These are phyloP conservation scores for Melanotaenia parkinsoni DNA, from an alignment of 2,797 vertebrate species.

Conservation along the genomic window DNA sequence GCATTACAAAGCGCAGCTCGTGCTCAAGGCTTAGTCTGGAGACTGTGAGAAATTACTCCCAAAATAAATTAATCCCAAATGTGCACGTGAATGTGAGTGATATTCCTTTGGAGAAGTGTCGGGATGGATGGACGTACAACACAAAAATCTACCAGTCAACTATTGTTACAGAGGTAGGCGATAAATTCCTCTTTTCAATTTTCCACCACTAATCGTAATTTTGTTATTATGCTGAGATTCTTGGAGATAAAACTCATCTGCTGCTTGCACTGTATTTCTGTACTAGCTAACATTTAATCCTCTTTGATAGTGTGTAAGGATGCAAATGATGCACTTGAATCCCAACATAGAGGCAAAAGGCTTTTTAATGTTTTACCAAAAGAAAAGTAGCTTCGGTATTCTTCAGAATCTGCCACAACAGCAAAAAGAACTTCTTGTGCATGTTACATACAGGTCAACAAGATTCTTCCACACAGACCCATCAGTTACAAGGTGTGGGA, in stretches of 20 bases:
- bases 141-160: constrained; percentile 79
- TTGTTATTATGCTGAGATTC: neutral
- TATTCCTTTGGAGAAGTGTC: constrained; percentile 81
- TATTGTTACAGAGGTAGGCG: constrained; percentile 82
- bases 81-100: constrained; percentile 81
- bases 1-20: constrained; percentile 62
- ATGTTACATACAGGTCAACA: neutral
- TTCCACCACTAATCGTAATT: neutral
- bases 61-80: constrained; percentile 74
- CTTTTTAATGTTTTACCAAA: neutral
- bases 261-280: too few relatives aligned
- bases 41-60: constrained; percentile 80
- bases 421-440: neutral
- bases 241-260: neutral
- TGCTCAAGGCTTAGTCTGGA: constrained; percentile 85
- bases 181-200: neutral
- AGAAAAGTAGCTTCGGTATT: neutral
- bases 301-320: neutral
- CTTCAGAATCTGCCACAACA: neutral
- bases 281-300: too few relatives aligned
- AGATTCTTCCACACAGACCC: too few relatives aligned
- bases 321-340: neutral
- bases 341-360: neutral
- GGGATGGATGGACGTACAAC: constrained; percentile 85
- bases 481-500: too few relatives aligned